Evolutionary conservation across 2,797 vertebrate species (phyloP), one percentile per base, ranked within the genome.

Genomic region (Myotis myotis): DNA sequence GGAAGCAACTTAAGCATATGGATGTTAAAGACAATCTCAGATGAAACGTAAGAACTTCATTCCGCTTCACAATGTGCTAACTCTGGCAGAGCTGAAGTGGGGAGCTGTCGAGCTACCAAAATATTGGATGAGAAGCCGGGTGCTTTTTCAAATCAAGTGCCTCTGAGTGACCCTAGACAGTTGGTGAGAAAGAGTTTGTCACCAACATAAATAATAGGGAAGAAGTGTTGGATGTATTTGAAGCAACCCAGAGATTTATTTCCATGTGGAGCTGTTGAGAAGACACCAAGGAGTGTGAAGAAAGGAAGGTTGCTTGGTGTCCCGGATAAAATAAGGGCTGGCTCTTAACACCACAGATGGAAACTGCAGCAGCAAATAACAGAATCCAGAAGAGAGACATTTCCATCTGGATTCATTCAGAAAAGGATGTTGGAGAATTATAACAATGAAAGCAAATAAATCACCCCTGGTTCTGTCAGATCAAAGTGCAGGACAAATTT

Each of bases 131-230:
- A 51, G 57, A 80, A 76, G 60, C 30, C 0, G 49, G 89, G 71
- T 41, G 68, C 20, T 78, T 95, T 96, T 95, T 55, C 68, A 82
- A 87, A 86, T 87, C 93, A 91, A 64, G 78, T 17, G 66, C 55
- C 74, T 89, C 57, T 57, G 47, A 93, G 87, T 78, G 89, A 91
- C 55, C 87, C 71, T 41, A 75, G 89, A 79, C 72, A 51, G n/a
- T n/a, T 93, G 64, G 93, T 60, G 93, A 93, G 79, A 84, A 95
- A 85, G 82, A 84, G 55, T 87, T 84, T 95, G 92, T 95, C 85
- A 83, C 68, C 78, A 62, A 64, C 57, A 38, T 87, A 95, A 85
- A 89, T 96, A 82, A 95, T 87, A 9, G 5, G 87, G 25, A 89
- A 72, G 78, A 79, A 75, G 83, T 89, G 80, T 81, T 57, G 74